phyloP scores from a whole-genome alignment of 2,888 invertebrate species.

The Antheraea assamensis region DNA sequence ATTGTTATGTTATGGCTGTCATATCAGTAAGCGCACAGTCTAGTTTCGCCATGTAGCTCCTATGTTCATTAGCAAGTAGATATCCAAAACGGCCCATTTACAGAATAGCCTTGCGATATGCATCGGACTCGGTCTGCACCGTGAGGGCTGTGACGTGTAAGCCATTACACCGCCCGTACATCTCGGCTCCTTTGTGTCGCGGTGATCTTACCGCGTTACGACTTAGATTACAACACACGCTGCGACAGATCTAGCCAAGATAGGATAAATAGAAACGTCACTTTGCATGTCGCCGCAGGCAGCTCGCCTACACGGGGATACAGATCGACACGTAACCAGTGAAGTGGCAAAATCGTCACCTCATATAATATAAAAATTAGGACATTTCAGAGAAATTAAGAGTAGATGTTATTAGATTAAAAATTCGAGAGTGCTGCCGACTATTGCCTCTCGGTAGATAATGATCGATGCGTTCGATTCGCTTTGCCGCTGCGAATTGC shows the following conservation, averaged over 20 bases:
- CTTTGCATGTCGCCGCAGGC: conserved; percentile 71
- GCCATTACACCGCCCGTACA: conserved; percentile 74
- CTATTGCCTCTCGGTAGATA: conserved; percentile 62
- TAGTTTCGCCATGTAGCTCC: conserved; percentile 66
- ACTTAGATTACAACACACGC: conserved; percentile 76
- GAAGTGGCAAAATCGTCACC: conserved; percentile 65
- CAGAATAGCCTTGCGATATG: conserved; percentile 77
- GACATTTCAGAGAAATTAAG: conserved; percentile 36
- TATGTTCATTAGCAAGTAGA: conserved; percentile 79
- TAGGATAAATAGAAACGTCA: conserved; percentile 79
- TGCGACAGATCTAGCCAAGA: conserved; percentile 75
- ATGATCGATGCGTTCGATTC: conserved; percentile 60
- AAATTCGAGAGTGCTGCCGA: conserved; percentile 67
- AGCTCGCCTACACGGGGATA: conserved; percentile 61
- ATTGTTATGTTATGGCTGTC: conserved; percentile 64
- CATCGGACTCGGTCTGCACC: conserved; percentile 70
- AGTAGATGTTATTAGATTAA: conserved; percentile 70
- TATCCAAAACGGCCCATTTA: conserved; percentile 80
- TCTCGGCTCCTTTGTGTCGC: conserved; percentile 77
- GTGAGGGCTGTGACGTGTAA: conserved; percentile 61
- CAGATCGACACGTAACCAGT: conserved; percentile 57
- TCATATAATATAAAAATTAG: conserved; percentile 46
- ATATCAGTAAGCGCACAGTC: conserved; percentile 72
- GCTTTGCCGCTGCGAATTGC: conserved; percentile 54
- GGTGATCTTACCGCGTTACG: conserved; percentile 74